A percentile compares a stretch with the other conserved stretches of the same genome.
Conservation (phyloP, 2,113 vertebrate genomes). For the Azemiops feae region DNA sequence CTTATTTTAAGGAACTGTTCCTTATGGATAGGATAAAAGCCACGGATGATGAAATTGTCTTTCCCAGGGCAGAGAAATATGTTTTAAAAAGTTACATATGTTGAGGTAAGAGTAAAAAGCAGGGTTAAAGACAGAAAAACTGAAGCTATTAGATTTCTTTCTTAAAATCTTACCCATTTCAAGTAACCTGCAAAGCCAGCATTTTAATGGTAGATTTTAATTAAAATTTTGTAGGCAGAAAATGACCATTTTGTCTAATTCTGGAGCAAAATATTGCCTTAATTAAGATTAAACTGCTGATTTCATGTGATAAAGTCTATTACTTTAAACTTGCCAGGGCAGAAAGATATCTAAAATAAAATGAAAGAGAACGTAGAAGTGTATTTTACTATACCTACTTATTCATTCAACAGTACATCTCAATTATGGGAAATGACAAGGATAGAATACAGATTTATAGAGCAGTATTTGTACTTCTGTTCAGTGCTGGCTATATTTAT, state of each 20-base stretch:
- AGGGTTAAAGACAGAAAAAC: not conserved
- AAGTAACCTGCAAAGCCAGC: not conserved
- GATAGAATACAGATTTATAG: not conserved
- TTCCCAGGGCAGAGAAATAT: not conserved
- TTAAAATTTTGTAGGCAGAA: not conserved
- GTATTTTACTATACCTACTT: not conserved
- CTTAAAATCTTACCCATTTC: not conserved
- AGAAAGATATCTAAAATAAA: not conserved
- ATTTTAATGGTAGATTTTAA: not conserved
- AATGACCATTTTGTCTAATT: not conserved
- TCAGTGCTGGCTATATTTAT: not conserved
- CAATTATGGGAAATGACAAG: not conserved
- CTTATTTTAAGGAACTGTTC: not conserved
- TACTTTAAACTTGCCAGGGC: not conserved
- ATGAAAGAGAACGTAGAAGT: not conserved
- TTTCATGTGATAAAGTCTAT: not conserved
- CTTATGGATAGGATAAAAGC: not conserved
- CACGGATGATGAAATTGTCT: not conserved
- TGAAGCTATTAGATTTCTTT: not conserved
- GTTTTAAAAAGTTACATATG: not conserved
- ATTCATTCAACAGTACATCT: not conserved
- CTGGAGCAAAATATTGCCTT: not conserved
- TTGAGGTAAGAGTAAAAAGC: not conserved
- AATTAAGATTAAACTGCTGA: not conserved
- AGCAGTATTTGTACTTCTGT: not conserved